These are phyloP conservation scores for Sycophaga agraensis DNA, from an alignment of 1,140 invertebrate species.

Conservation along the genomic window DNA sequence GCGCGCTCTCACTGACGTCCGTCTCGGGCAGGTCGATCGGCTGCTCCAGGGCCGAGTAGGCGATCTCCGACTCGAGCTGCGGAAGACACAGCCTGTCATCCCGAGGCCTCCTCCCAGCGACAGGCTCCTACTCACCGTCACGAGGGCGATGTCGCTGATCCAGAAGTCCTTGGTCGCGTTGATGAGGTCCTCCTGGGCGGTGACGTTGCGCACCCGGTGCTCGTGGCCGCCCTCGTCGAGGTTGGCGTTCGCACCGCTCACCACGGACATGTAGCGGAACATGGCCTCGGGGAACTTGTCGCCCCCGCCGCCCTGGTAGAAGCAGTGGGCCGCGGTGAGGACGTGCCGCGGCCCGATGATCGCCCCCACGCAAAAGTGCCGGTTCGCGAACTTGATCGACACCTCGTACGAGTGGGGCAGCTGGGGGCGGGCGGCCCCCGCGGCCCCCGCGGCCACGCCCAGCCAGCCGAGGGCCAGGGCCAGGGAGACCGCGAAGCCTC, in stretches of 20 bases:
- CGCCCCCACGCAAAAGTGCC: constrained; percentile 1
- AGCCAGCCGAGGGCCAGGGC: no score
- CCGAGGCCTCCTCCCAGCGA: no score
- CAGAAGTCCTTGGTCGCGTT: not conserved
- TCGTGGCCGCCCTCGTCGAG: not conserved
- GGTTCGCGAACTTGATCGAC: not conserved
- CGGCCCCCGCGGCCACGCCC: no score
- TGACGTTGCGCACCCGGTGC: constrained; percentile 4
- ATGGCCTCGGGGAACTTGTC: constrained; percentile 5
- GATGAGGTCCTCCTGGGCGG: not conserved
- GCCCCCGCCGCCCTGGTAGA: constrained; percentile 1
- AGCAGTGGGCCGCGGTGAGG: constrained; percentile 13
- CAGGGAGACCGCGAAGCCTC: no score
- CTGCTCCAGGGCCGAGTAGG: constrained; percentile 4
- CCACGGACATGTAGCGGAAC: constrained; percentile 13
- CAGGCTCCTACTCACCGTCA: constrained; percentile 2
- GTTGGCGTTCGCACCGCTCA: not conserved
- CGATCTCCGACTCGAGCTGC: constrained; percentile 9
- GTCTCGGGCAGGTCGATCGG: not conserved
- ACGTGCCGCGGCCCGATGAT: constrained; percentile 2
- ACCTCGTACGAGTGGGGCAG: constrained; percentile 21
- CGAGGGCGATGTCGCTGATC: constrained; percentile 14
- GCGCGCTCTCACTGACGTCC: not conserved
- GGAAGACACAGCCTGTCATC: not conserved
- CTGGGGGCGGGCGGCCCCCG: no score